phyloP scores from a whole-genome alignment of 2,113 vertebrate species.

The Burhinus oedicnemus region DNA sequence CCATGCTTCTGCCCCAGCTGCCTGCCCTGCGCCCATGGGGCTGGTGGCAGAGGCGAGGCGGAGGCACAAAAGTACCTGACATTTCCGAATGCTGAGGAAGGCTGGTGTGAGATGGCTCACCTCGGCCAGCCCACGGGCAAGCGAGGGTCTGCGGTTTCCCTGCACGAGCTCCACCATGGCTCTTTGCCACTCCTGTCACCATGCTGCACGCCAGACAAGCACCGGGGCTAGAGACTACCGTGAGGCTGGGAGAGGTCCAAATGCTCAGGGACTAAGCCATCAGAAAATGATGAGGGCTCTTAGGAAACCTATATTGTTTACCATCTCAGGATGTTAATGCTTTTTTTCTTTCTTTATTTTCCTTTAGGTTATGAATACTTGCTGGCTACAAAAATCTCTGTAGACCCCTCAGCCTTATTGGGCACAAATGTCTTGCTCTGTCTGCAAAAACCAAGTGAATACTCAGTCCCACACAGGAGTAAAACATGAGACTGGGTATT shows the following conservation, averaged over 20 bases:
- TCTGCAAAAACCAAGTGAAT: not conserved
- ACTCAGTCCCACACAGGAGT: not conserved
- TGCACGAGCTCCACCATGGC: rapidly evolving
- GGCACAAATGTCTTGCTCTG: not conserved
- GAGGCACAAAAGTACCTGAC: rapidly evolving
- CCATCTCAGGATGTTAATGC: not conserved
- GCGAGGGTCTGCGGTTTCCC: not conserved
- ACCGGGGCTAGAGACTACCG: not conserved
- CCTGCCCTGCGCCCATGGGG: rapidly evolving
- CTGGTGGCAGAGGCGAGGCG: not conserved
- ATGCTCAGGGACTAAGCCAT: not conserved
- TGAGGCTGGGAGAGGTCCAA: not conserved
- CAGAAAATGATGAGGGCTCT: not conserved
- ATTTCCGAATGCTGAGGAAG: not conserved
- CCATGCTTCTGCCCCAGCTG: rapidly evolving
- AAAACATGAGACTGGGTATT: not conserved
- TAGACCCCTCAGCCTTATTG: not conserved
- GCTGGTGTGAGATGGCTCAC: rapidly evolving
- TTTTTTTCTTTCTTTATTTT: not conserved
- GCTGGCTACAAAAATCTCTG: not conserved
- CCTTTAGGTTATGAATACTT: not conserved
- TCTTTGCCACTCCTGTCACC: rapidly evolving
- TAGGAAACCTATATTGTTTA: not conserved
- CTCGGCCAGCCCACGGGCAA: rapidly evolving
- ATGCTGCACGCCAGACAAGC: rapidly evolving